Conservation (phyloP, 2,888 invertebrate genomes). For the Philhelius pedissequus region DNA sequence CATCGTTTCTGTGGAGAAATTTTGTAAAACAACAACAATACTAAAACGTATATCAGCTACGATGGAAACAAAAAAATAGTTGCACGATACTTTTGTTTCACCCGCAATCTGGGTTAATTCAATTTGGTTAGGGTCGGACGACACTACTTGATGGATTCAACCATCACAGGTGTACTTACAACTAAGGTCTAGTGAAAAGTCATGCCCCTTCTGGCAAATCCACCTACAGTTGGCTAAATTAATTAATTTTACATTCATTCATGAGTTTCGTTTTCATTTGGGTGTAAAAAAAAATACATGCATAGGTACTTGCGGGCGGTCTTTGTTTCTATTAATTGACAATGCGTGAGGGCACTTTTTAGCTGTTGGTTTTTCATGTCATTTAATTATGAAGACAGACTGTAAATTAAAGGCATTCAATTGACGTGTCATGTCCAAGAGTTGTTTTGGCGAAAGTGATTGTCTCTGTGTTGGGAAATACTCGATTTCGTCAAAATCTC, state of each 20-base stretch:
- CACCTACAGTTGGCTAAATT: neutral
- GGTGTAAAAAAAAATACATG: neutral
- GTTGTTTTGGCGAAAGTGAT: constrained; percentile 5
- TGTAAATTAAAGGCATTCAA: neutral
- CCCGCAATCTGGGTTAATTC: constrained; percentile 57
- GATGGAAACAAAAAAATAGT: neutral
- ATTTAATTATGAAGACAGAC: neutral
- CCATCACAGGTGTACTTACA: neutral
- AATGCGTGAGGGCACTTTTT: constrained; percentile 16
- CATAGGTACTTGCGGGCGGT: neutral
- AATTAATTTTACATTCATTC: constrained; percentile 22
- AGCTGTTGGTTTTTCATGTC: neutral
- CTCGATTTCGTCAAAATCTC: neutral
- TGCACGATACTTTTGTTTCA: constrained; percentile 52
- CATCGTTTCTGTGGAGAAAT: constrained; percentile 39
- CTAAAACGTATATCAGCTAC: constrained; percentile 29
- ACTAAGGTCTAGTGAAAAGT: neutral
- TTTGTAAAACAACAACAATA: constrained; percentile 1
- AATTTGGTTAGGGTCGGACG: constrained; percentile 16
- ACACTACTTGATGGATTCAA: constrained; percentile 6
- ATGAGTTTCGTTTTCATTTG: constrained; percentile 49
- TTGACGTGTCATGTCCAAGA: constrained; percentile 8
- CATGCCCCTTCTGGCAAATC: constrained; percentile 25
- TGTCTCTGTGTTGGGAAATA: constrained; percentile 17
- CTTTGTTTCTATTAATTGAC: neutral